These are phyloP conservation scores for Discoglossus pictus DNA, from an alignment of 2,797 vertebrate species.

Conservation along the genomic window DNA sequence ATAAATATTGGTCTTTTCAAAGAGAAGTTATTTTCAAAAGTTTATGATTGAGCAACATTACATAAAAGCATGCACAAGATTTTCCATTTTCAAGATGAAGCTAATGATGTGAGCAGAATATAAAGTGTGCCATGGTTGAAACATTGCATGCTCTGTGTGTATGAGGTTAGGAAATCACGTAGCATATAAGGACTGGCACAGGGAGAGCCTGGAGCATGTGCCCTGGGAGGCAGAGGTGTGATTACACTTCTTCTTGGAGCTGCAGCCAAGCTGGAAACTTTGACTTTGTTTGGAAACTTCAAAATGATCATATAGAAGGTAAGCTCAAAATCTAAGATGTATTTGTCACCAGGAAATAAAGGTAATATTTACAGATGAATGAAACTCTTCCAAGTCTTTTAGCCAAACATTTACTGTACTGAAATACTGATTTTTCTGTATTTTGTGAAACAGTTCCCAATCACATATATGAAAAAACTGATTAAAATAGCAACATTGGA, in stretches of 20 bases:
- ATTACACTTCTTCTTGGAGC: not conserved
- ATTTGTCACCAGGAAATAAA: no score
- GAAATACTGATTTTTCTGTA: no score
- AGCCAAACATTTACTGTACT: no score
- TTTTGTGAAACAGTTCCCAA: no score
- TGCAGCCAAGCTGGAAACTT: conserved; percentile 4
- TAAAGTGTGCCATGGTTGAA: conserved; percentile 5
- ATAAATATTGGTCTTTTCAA: no score
- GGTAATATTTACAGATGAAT: no score
- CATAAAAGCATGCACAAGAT: not conserved
- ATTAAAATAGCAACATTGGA: no score
- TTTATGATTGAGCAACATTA: not conserved
- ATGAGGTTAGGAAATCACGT: not conserved
- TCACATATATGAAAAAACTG: no score
- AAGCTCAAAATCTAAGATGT: no score
- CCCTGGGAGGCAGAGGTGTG: conserved; percentile 7
- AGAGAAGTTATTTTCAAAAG: no score
- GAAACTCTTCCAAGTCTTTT: no score
- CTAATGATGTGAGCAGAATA: conserved; percentile 25
- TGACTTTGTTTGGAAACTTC: conserved; percentile 9
- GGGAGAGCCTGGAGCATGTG: not conserved
- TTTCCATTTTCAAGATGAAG: conserved; percentile 18
- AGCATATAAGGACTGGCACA: conserved; percentile 7
- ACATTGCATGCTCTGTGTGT: conserved; percentile 16
- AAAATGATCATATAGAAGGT: conserved; percentile 1